Evolutionary conservation across 2,797 vertebrate genomes (phyloP).

Genomic region (Echiichthys vipera): DNA sequence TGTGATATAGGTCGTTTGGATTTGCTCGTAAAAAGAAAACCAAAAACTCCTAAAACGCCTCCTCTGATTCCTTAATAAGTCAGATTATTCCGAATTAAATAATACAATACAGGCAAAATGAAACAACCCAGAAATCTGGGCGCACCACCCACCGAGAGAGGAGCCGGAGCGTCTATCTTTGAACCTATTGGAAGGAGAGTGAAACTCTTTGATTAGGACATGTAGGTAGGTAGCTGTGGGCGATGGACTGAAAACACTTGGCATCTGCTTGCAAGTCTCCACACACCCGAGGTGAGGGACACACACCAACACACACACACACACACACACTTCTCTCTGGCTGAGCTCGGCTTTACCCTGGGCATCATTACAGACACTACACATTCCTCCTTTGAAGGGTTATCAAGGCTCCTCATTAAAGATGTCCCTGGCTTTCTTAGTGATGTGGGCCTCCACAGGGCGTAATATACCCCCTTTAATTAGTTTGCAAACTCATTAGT

Average conservation of each 20-base stretch:
- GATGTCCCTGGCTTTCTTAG: conserved; percentile 82
- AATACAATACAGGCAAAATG: conserved; percentile 58
- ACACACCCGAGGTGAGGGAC: conserved; percentile 72
- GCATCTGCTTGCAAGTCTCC: conserved; percentile 79
- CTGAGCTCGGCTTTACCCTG: conserved; percentile 77
- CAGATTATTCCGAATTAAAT: conserved; percentile 64
- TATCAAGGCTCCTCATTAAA: conserved; percentile 88
- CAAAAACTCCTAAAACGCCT: conserved; percentile 42
- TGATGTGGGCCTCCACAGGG: conserved; percentile 81
- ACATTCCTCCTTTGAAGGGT: conserved; percentile 83
- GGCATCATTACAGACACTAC: conserved; percentile 84
- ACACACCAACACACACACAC: conserved; percentile 33
- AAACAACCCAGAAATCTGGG: conserved; percentile 42
- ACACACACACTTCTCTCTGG: conserved; percentile 52
- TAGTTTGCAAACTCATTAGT: conserved; percentile 87
- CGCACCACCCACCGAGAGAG: conserved; percentile 64
- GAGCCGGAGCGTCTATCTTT: conserved; percentile 66
- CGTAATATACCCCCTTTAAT: conserved; percentile 83
- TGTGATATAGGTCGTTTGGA: conserved; percentile 36
- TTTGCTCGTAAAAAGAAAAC: conserved; percentile 34
- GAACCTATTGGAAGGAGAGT: conserved; percentile 69
- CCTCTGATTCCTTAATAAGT: conserved; percentile 58
- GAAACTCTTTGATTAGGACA: conserved; percentile 80
- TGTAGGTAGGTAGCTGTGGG: conserved; percentile 80
- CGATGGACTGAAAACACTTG: conserved; percentile 80